Evolutionary conservation across 2,797 vertebrate species (phyloP).

Genomic region (Adrianichthys oophorus): DNA sequence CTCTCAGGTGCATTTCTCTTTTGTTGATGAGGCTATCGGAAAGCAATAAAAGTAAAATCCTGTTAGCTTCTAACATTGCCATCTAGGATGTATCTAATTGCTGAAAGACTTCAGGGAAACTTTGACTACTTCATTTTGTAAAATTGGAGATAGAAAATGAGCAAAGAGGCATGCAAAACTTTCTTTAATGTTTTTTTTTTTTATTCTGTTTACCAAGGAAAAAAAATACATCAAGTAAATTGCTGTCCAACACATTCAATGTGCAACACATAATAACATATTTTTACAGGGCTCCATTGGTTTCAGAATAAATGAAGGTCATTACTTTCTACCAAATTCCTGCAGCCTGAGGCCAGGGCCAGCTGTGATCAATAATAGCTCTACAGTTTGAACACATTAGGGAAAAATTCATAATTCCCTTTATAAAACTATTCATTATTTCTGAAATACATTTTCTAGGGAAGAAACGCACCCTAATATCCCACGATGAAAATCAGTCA

Average conservation of each 20-base stretch:
- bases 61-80: slow-evolving; percentile 58
- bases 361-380: slow-evolving; percentile 23
- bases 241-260: not conserved
- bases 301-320: not conserved
- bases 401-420: slow-evolving; percentile 9
- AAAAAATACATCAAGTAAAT: not conserved
- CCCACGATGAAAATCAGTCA: not conserved
- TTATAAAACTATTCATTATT: slow-evolving; percentile 19
- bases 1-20: slow-evolving; percentile 64
- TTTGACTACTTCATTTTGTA: slow-evolving; percentile 51
- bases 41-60: slow-evolving; percentile 69
- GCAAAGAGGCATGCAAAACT: not conserved
- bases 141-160: slow-evolving; percentile 42
- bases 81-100: slow-evolving; percentile 61
- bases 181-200: too few relatives aligned
- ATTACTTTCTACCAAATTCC: slow-evolving; percentile 3
- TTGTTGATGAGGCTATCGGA: slow-evolving; percentile 65
- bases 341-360: not conserved
- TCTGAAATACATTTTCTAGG: not conserved
- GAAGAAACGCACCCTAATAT: slow-evolving; percentile 11
- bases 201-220: slow-evolving; percentile 4
- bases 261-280: not conserved
- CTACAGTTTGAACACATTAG: slow-evolving; percentile 5
- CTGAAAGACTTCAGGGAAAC: slow-evolving; percentile 54
- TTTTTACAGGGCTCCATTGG: slow-evolving; percentile 1